phyloP scores from a whole-genome alignment of 2,888 invertebrate species.

The Erebia epiphron region DNA sequence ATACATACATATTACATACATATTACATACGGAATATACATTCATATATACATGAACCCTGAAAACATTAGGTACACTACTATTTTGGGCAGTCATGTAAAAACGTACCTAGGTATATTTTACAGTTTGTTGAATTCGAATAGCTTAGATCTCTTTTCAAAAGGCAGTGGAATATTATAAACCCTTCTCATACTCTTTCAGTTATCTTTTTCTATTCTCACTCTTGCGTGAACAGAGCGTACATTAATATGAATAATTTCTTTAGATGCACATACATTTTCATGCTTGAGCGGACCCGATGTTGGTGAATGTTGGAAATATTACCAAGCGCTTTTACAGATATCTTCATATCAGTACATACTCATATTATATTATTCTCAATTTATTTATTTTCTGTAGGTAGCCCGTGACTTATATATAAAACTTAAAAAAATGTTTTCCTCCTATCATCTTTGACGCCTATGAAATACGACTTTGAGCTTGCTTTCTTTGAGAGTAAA shows the following conservation, averaged over 20 bases:
- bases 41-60: too few relatives aligned
- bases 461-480: too few relatives aligned
- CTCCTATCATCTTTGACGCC: too few relatives aligned
- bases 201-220: background rate
- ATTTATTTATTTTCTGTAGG: too few relatives aligned
- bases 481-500: too few relatives aligned
- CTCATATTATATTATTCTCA: background rate
- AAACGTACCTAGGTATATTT: background rate
- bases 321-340: constrained; percentile 1
- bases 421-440: too few relatives aligned
- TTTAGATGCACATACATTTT: constrained; percentile 28
- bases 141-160: too few relatives aligned
- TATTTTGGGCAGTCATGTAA: too few relatives aligned
- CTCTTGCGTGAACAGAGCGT: constrained; percentile 13
- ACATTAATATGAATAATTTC: constrained; percentile 21
- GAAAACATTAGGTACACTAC: too few relatives aligned
- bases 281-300: constrained; percentile 5
- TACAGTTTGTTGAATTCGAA: background rate
- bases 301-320: constrained; percentile 15
- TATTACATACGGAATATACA: too few relatives aligned
- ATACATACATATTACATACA: too few relatives aligned
- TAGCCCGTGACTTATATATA: too few relatives aligned
- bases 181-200: background rate
- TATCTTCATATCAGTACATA: background rate
- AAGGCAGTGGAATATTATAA: background rate